These are phyloP conservation scores for Muntiacus muntjak DNA, from an alignment of 2,113 vertebrate species.

Conservation along the genomic window DNA sequence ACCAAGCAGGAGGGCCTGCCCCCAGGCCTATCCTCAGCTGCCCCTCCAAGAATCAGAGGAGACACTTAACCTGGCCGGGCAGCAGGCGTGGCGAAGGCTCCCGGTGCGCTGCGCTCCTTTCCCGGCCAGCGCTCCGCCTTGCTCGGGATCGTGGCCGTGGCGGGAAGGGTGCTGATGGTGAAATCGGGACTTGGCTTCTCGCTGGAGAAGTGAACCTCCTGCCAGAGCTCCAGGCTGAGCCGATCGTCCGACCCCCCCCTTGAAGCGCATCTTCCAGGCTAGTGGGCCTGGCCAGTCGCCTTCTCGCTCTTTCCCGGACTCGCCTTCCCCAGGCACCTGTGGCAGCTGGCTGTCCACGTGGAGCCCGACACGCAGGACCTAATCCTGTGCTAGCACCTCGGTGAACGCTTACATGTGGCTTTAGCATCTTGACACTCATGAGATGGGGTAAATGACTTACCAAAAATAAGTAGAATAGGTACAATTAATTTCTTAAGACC, in stretches of 20 bases:
- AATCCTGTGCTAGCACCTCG: neutral
- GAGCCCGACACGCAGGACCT: neutral
- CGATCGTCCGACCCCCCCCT: neutral
- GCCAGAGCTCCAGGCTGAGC: neutral
- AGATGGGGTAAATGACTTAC: neutral
- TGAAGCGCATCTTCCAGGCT: neutral
- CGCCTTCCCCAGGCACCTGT: neutral
- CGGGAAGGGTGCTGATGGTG: accelerated
- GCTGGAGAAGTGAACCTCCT: neutral
- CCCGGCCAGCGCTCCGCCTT: neutral
- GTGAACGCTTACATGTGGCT: neutral
- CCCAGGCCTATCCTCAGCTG: neutral
- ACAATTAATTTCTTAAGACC: neutral
- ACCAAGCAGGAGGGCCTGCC: neutral
- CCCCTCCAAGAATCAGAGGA: neutral
- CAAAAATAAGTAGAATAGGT: accelerated
- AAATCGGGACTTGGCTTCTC: neutral
- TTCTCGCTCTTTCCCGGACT: neutral
- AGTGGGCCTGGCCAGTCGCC: neutral
- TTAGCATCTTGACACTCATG: neutral
- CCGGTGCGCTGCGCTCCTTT: neutral
- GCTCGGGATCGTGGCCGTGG: neutral
- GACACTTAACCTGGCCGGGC: no score
- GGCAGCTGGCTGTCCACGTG: accelerated
- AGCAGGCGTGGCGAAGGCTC: neutral